Conservation (phyloP, 2,888 invertebrate species). For the Poecilus cupreus region DNA sequence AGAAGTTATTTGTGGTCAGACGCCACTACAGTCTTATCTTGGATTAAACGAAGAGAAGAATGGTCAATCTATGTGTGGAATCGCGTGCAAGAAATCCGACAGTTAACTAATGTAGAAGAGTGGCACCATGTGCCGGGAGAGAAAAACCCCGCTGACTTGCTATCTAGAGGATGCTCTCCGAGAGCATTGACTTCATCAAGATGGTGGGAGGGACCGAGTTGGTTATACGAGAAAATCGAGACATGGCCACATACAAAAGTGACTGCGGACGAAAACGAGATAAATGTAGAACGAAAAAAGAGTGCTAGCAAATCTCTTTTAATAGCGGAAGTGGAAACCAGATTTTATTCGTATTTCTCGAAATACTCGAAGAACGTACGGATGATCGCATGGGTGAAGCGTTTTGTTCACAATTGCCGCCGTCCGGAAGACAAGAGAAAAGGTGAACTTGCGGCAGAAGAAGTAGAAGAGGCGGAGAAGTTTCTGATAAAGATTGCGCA, state of each 20-base stretch:
- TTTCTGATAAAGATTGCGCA: neutral
- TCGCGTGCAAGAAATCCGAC: conserved; percentile 64
- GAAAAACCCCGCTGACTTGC: conserved; percentile 67
- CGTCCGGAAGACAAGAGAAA: neutral
- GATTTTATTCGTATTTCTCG: conserved; percentile 56
- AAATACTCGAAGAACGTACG: conserved; percentile 62
- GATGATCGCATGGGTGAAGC: conserved; percentile 61
- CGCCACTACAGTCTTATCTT: conserved; percentile 63
- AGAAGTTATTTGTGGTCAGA: conserved; percentile 63
- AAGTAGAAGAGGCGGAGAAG: neutral
- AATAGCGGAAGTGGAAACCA: conserved; percentile 2
- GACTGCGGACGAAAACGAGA: conserved; percentile 43
- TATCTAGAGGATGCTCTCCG: conserved; percentile 65
- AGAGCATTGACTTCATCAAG: conserved; percentile 62
- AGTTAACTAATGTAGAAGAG: conserved; percentile 48
- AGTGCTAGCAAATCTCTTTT: conserved; percentile 5
- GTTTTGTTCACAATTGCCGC: neutral
- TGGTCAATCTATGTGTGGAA: conserved; percentile 65
- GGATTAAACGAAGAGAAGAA: conserved; percentile 62
- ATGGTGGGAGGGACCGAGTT: conserved; percentile 67
- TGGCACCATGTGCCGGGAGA: conserved; percentile 66
- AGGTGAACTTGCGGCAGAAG: neutral
- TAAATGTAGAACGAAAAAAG: conserved; percentile 42
- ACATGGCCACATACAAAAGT: conserved; percentile 62
- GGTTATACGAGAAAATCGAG: conserved; percentile 62